Evolutionary conservation across 2,797 vertebrate genomes (phyloP).

Genomic region (Tenualosa ilisha): DNA sequence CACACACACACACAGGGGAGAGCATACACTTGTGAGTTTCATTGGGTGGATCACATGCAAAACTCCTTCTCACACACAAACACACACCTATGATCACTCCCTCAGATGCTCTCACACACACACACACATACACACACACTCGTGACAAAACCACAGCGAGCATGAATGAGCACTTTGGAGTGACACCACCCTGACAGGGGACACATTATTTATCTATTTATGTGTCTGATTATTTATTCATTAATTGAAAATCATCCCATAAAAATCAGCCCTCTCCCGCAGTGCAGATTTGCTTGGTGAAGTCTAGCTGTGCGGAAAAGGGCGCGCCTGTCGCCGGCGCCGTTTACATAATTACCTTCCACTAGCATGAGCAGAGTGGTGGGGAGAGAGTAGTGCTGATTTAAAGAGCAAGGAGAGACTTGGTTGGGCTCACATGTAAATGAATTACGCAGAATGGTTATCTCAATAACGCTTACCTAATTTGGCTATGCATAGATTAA

Average conservation of each 20-base stretch:
- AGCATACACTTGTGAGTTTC: not conserved
- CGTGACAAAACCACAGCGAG: not conserved
- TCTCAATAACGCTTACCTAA: not conserved
- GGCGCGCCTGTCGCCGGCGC: not conserved
- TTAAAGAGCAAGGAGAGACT: not conserved
- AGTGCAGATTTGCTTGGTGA: not conserved
- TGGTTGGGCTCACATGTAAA: not conserved
- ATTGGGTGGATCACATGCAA: too few relatives aligned
- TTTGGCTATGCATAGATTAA: not conserved
- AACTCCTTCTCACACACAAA: not conserved
- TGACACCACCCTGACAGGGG: not conserved
- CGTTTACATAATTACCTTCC: not conserved
- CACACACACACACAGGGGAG: not conserved
- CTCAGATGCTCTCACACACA: not conserved
- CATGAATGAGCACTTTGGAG: not conserved
- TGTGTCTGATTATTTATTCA: not conserved
- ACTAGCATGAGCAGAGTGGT: not conserved
- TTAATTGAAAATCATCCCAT: not conserved
- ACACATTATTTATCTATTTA: too few relatives aligned
- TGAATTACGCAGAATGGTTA: not conserved
- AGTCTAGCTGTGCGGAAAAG: not conserved
- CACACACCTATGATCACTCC: not conserved
- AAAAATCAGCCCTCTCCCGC: not conserved
- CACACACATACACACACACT: not conserved
- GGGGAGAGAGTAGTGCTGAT: not conserved